Base-by-base conservation (phyloP, 2,888 invertebrate species). In the Polymixis lichenea region DNA sequence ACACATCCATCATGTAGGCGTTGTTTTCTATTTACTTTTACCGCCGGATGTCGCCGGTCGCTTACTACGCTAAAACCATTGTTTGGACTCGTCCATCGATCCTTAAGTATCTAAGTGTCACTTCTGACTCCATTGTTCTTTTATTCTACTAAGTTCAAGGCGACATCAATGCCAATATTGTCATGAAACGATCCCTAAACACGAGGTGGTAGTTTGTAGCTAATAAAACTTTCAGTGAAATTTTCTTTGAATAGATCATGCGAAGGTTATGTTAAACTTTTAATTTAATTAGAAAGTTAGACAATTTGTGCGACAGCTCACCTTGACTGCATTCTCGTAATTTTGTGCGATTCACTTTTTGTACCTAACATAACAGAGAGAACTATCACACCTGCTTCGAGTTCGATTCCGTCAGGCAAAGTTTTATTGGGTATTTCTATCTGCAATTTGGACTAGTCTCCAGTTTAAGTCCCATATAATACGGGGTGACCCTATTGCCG, bases 291-390 rank as follows among this genome's bases (percentile, higher is more conserved):
- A 28, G 64, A 72, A 75, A 69, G 73, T 67, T 56, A 43, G 32
- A 55, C 64, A 60, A 62, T 71, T 68, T 43, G 38, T 75, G 55
- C 64, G 61, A 62, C 65, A 68, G 68, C 25, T 83, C 25, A n/a
- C 86, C 87, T 86, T 86, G 86, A 77, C 73, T 77, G 64, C 75
- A 75, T 76, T 84, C 55, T 71, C 25, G 64, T 49, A n/a, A 60
- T 61, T 72, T 77, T 56, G 58, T 62, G 38, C 49, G 38, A 67
- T 74, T 78, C 49, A 56, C 67, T 60, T 74, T 28, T 56, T 46
- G 71, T 56, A 62, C 55, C 13, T 58, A 61, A 56, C 6, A 51
- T 51, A 22, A 51, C 25, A 25, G 7, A 13, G 43, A 46, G 11
- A 2, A 56, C 15, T 15, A 56, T 56, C 25, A 56, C 15, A 7